Evolutionary conservation across 2,888 invertebrate species (phyloP).

Genomic region (Pyrrhosoma nymphula): DNA sequence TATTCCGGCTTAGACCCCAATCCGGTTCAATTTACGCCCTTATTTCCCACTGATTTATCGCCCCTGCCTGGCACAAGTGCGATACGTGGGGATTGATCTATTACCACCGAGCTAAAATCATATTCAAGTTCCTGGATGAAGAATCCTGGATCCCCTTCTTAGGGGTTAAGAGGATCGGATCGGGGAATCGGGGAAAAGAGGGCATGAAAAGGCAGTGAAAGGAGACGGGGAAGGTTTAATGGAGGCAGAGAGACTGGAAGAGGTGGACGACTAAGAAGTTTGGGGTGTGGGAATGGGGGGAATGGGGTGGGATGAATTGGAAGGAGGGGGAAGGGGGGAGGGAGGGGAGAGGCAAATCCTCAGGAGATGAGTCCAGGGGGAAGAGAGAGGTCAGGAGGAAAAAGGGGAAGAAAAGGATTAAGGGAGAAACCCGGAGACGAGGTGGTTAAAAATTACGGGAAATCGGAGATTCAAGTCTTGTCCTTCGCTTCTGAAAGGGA

Average conservation of each 20-base stretch:
- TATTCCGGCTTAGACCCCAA: too few species aligned
- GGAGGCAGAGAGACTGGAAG: background rate
- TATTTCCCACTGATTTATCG: background rate
- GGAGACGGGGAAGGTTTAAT: background rate
- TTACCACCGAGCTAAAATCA: background rate
- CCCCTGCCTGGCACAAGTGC: background rate
- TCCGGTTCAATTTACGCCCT: background rate
- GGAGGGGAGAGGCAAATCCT: background rate
- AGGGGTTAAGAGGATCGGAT: background rate
- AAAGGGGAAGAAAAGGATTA: background rate
- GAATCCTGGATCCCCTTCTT: background rate
- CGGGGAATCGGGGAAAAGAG: background rate
- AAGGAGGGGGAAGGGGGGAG: background rate
- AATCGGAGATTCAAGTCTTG: constrained; percentile 57
- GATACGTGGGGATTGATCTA: background rate
- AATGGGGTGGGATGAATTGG: background rate
- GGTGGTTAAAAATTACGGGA: constrained; percentile 47
- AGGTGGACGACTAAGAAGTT: background rate
- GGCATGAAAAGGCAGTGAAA: background rate
- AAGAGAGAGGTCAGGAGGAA: background rate
- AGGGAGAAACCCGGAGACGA: background rate
- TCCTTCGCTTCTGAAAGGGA: constrained; percentile 49
- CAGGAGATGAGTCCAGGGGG: background rate
- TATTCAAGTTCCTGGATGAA: background rate
- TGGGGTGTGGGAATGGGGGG: background rate